Evolutionary conservation across 2,797 vertebrate genomes (phyloP), one percentile per base, ranked within the genome.

Genomic region (Betta splendens): DNA sequence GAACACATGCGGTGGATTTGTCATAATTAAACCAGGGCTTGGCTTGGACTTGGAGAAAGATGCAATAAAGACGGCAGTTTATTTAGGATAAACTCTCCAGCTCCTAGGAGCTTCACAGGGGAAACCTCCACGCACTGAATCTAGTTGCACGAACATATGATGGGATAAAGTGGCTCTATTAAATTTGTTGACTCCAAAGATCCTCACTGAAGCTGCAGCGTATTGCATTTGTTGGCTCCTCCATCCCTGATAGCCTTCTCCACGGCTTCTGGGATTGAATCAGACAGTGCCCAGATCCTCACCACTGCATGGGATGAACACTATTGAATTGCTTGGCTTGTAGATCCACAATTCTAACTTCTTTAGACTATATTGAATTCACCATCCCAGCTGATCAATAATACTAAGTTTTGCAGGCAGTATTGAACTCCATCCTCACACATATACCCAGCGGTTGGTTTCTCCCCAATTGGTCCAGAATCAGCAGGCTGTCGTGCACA

Each of bases 281-380:
- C 89, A 91, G 91, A 92, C 91, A 91, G 88, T 79, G 85, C 85
- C 83, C 84, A 89, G 87, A 89, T 92, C 90, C 85, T 87, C 87
- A 83, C 83, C 84, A 86, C 82, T 89, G 88, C 90, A 87, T 84
- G 84, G 85, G 80, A 87, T 89, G 89, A 92, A 89, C 87, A 87
- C 85, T 91, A 92, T 92, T 89, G 91, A 91, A 92, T 91, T 91
- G 90, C 91, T 91, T 87, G 86, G 83, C 89, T 91, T 92, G 91
- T 92, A 91, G 89, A 92, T 90, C 88, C 87, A 91, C 90, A 87
- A 79, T 89, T 89, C 89, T 92, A 92, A 91, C 91, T 90, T 92
- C 89, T 92, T 90, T 91, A 92, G 90, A 92, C 91, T 90, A 87
- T 91, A 92, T 93, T 93, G 92, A 91, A 92, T 93, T 93, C 89